A percentile compares a stretch with the other conserved stretches of the same genome.
These are phyloP conservation scores for Habrosyne pyritoides DNA, from an alignment of 2,888 invertebrate genomes.

Conservation along the genomic window DNA sequence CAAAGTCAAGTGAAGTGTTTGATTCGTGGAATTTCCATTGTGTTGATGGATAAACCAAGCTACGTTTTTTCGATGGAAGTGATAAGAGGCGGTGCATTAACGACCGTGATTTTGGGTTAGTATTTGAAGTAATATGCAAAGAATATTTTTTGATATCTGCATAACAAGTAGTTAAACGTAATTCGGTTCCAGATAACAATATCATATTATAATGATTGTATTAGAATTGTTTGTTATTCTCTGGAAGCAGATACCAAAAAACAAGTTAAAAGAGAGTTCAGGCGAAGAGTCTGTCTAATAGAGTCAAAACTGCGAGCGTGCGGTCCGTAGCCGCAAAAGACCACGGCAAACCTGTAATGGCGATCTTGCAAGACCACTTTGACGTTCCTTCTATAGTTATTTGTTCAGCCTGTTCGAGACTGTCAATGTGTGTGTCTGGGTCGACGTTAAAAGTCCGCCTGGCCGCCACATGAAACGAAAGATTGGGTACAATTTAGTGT, in stretches of 20 bases:
- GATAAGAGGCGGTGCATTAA: slow-evolving; percentile 77
- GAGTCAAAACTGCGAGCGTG: slow-evolving; percentile 81
- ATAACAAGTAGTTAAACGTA: slow-evolving; percentile 15
- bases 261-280: slow-evolving; percentile 66
- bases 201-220: slow-evolving; percentile 6
- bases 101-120: slow-evolving; percentile 76
- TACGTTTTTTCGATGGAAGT: slow-evolving; percentile 69
- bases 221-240: not conserved
- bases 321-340: slow-evolving; percentile 82
- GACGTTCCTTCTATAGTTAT: slow-evolving; percentile 99
- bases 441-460: slow-evolving; percentile 99
- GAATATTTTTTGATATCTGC: slow-evolving; percentile 69
- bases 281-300: slow-evolving; percentile 81
- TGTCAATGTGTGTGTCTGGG: slow-evolving; percentile 98
- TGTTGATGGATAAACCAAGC: slow-evolving; percentile 68
- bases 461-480: slow-evolving; percentile 82
- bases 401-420: slow-evolving; percentile 98
- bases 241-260: slow-evolving; percentile 70
- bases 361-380: slow-evolving; percentile 99
- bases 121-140: slow-evolving; percentile 74
- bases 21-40: slow-evolving; percentile 81
- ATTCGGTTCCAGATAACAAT: not conserved
- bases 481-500: slow-evolving; percentile 73
- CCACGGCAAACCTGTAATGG: slow-evolving; percentile 96
- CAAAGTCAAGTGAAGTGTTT: slow-evolving; percentile 50